Conservation (phyloP, 2,797 vertebrate genomes). For the Pipistrellus pygmaeus region DNA sequence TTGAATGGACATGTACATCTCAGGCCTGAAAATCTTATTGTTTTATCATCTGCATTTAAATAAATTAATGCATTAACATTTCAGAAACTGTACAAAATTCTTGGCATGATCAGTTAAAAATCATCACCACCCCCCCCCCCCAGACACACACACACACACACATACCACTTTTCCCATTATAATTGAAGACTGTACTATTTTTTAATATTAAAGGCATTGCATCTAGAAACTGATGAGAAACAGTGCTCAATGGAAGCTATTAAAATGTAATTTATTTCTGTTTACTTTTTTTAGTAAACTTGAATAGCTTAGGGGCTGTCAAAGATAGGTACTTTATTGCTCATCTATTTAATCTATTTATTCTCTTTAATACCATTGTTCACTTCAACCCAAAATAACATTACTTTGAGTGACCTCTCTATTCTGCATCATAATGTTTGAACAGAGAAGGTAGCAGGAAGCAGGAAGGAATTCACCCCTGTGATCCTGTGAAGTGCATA, state of each 20-base stretch:
- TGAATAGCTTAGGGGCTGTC: background rate
- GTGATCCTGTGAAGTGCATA: background rate
- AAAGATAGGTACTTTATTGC: background rate
- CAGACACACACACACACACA: too few species aligned
- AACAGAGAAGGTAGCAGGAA: background rate
- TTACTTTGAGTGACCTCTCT: background rate
- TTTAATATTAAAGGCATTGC: background rate
- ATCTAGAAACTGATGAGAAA: slow-evolving; percentile 7
- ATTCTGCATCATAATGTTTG: background rate
- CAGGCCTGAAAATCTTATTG: background rate
- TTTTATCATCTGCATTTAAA: background rate
- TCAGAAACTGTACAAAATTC: background rate
- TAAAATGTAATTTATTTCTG: slow-evolving; percentile 44
- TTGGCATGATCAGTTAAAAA: background rate
- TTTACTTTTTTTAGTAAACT: background rate
- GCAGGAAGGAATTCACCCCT: background rate
- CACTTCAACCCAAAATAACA: background rate
- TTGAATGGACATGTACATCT: background rate
- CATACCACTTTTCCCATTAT: background rate
- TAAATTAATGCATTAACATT: background rate
- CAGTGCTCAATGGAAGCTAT: background rate
- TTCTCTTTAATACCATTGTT: background rate
- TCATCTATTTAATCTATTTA: background rate
- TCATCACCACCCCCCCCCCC: too few species aligned
- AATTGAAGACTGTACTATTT: background rate